A percentile compares a stretch with the other conserved stretches of the same genome.
phyloP scores from a whole-genome alignment of 2,888 invertebrate species.

The Andrena bicolor region DNA sequence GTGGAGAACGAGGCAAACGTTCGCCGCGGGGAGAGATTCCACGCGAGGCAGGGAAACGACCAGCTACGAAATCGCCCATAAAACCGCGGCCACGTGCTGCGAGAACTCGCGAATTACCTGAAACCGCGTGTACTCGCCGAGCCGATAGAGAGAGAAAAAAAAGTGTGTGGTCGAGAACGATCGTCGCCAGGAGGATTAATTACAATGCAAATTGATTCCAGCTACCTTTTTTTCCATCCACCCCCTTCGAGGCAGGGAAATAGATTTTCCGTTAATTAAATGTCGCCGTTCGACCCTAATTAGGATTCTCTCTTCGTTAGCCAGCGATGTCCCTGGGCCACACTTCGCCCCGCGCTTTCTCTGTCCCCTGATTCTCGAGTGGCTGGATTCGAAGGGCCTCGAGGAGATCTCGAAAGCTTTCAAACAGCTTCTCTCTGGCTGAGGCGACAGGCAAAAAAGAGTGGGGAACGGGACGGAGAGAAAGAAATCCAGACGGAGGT shows the following conservation, averaged over 20 bases:
- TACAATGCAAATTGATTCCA: conserved; percentile 61
- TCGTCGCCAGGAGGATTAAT: conserved; percentile 41
- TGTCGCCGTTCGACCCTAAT: conserved; percentile 59
- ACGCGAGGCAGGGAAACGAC: not conserved
- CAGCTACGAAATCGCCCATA: conserved; percentile 3
- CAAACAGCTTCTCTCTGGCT: conserved; percentile 41
- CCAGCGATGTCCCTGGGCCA: conserved; percentile 11
- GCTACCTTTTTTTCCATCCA: conserved; percentile 14
- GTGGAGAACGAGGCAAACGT: not conserved
- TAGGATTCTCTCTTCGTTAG: conserved; percentile 59
- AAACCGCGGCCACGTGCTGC: not conserved
- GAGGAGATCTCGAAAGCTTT: conserved; percentile 49
- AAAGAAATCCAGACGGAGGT: conserved; percentile 9
- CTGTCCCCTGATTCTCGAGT: not conserved
- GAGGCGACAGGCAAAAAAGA: not conserved
- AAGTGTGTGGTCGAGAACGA: conserved; percentile 25
- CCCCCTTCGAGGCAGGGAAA: conserved; percentile 26
- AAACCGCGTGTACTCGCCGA: not conserved
- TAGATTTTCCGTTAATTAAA: conserved; percentile 66
- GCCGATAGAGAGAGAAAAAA: not conserved
- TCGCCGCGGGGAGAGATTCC: not conserved
- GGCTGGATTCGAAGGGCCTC: conserved; percentile 35
- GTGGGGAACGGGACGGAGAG: not conserved
- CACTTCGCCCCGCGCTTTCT: not conserved
- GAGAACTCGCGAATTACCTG: not conserved